These are phyloP conservation scores for Pachypanchax playfairii DNA, from an alignment of 2,113 vertebrate species.

Conservation along the genomic window DNA sequence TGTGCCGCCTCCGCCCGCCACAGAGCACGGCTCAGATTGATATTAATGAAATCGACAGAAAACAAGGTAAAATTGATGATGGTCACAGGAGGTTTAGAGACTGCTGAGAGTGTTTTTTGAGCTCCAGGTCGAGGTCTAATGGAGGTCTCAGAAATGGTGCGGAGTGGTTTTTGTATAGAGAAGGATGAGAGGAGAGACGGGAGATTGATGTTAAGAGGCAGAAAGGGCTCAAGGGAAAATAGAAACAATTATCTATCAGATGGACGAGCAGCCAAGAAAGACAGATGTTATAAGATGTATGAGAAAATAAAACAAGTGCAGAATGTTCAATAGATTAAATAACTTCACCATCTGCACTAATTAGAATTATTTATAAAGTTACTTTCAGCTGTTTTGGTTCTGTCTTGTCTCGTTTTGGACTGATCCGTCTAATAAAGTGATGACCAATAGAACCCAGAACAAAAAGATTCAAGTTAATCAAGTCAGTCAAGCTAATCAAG, in stretches of 20 bases:
- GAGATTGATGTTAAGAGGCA: slow-evolving; percentile 21
- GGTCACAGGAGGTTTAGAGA: slow-evolving; percentile 33
- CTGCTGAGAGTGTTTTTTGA: slow-evolving; percentile 23
- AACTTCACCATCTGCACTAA: no score
- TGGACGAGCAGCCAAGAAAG: slow-evolving; percentile 6
- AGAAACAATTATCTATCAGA: slow-evolving; percentile 13
- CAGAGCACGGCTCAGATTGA: slow-evolving; percentile 53
- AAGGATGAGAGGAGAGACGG: slow-evolving; percentile 14
- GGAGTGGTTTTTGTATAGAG: slow-evolving; percentile 31
- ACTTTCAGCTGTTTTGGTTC: no score
- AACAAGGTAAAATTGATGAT: slow-evolving; percentile 51
- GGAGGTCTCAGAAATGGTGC: slow-evolving; percentile 28
- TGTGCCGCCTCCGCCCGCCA: slow-evolving; percentile 49
- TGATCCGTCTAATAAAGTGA: no score
- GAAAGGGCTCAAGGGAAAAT: slow-evolving; percentile 23
- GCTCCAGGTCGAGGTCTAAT: slow-evolving; percentile 45
- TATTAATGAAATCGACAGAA: slow-evolving; percentile 68
- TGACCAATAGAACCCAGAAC: no score
- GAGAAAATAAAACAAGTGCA: not conserved
- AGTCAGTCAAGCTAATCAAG: no score
- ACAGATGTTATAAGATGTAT: not conserved
- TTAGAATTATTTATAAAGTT: no score
- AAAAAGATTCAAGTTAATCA: no score
- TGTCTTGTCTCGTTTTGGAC: no score
- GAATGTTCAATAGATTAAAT: no score